These are phyloP conservation scores for Rhinella marina DNA, from an alignment of 2,797 vertebrate genomes.

Conservation along the genomic window DNA sequence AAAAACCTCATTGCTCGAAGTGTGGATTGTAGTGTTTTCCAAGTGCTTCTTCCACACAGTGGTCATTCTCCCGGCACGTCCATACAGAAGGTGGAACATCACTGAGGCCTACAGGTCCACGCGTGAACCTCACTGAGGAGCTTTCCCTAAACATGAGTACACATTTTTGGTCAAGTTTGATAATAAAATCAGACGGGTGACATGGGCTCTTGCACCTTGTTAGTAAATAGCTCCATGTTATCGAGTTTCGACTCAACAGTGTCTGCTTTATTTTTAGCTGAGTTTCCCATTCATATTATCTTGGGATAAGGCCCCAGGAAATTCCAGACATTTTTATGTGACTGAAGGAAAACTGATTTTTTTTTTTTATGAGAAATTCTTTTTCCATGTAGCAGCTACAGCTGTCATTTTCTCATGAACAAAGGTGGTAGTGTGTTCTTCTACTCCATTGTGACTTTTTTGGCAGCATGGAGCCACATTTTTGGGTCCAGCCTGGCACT, in stretches of 20 bases:
- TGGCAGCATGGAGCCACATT: not conserved
- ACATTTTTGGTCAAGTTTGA: not conserved
- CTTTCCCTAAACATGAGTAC: not conserved
- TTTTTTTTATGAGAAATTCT: not conserved
- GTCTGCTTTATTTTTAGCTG: slow-evolving; percentile 50
- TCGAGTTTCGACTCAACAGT: not conserved
- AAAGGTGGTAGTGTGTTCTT: not conserved
- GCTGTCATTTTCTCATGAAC: not conserved
- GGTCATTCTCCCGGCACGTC: too few species aligned
- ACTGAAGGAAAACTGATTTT: not conserved
- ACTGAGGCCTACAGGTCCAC: not conserved
- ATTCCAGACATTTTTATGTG: slow-evolving; percentile 56
- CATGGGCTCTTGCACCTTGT: not conserved
- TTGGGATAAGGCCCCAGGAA: slow-evolving; percentile 55
- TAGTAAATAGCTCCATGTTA: slow-evolving; percentile 6
- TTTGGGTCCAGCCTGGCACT: not conserved
- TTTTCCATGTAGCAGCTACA: not conserved
- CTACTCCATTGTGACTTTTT: too few species aligned
- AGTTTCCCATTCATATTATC: slow-evolving; percentile 42
- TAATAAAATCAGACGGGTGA: not conserved
- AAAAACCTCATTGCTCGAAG: not conserved
- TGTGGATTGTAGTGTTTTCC: not conserved
- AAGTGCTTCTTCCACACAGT: not conserved
- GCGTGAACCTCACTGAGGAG: not conserved
- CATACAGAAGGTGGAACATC: not conserved